phyloP scores from a whole-genome alignment of 2,888 invertebrate genomes.

The Lithophane ornitopus region DNA sequence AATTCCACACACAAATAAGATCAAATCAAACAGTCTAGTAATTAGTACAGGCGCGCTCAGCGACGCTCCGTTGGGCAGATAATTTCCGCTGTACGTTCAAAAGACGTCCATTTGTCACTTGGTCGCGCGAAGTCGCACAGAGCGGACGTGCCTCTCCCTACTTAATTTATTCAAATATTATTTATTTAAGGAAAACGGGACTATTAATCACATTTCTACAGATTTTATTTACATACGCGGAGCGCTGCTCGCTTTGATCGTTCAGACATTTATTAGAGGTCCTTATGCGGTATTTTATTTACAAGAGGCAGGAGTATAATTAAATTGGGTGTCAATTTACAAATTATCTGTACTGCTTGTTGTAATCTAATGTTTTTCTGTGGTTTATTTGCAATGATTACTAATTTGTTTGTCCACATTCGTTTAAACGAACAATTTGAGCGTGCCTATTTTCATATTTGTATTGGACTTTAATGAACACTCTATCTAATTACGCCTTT shows the following conservation, averaged over 20 bases:
- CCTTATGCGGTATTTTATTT: constrained; percentile 75
- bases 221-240: constrained; percentile 88
- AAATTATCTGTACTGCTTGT: constrained; percentile 57
- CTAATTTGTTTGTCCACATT: constrained; percentile 40
- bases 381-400: constrained; percentile 41
- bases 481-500: constrained; percentile 54
- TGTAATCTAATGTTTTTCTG: constrained; percentile 42
- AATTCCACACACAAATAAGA: constrained; percentile 76
- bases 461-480: constrained; percentile 51
- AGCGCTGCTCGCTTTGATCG: constrained; percentile 86
- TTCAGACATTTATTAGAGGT: constrained; percentile 82
- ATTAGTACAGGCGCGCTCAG: constrained; percentile 88
- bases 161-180: constrained; percentile 90
- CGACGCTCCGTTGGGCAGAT: constrained; percentile 89
- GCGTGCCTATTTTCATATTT: constrained; percentile 32
- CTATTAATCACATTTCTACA: constrained; percentile 89
- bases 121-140: constrained; percentile 84
- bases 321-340: constrained; percentile 63
- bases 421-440: constrained; percentile 30
- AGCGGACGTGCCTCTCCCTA: constrained; percentile 86
- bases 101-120: constrained; percentile 90
- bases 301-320: constrained; percentile 54
- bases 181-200: constrained; percentile 90
- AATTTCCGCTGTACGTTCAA: constrained; percentile 90
- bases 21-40: constrained; percentile 89